A percentile compares a stretch with the other conserved stretches of the same genome.
These are phyloP conservation scores for Triops cancriformis DNA, from an alignment of 1,140 invertebrate genomes.

Conservation along the genomic window DNA sequence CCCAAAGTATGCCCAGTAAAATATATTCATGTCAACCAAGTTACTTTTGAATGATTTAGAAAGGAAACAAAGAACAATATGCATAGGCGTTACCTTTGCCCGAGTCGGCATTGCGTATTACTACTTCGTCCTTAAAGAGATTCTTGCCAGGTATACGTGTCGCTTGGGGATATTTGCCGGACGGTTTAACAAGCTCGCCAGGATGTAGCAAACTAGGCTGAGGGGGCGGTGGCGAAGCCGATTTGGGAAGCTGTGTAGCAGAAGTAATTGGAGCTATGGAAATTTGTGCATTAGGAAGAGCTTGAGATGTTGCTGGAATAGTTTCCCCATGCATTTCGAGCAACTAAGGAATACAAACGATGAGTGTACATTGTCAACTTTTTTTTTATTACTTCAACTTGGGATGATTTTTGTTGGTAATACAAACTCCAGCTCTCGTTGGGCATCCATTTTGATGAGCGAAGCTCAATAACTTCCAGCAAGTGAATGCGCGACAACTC, in stretches of 20 bases:
- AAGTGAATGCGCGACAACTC: conserved; percentile 69
- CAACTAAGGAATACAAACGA: background rate
- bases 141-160: conserved; percentile 82
- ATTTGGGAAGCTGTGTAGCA: conserved; percentile 20
- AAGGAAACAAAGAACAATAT: background rate
- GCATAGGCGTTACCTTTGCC: conserved; percentile 66
- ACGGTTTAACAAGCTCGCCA: conserved; percentile 75
- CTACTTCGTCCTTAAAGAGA: conserved; percentile 86
- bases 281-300: background rate
- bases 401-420: conserved; percentile 66
- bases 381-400: conserved; percentile 42
- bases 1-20: conserved; percentile 24
- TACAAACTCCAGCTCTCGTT: conserved; percentile 70
- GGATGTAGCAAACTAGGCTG: conserved; percentile 53
- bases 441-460: conserved; percentile 70
- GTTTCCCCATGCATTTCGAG: background rate
- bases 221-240: conserved; percentile 18
- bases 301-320: conserved; percentile 2
- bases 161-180: conserved; percentile 78
- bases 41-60: conserved; percentile 17
- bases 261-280: background rate
- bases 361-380: background rate
- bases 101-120: conserved; percentile 85
- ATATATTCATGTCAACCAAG: background rate
- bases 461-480: conserved; percentile 76